Conservation (phyloP, 2,797 vertebrate species). For the Myioborus melanocephalus region DNA sequence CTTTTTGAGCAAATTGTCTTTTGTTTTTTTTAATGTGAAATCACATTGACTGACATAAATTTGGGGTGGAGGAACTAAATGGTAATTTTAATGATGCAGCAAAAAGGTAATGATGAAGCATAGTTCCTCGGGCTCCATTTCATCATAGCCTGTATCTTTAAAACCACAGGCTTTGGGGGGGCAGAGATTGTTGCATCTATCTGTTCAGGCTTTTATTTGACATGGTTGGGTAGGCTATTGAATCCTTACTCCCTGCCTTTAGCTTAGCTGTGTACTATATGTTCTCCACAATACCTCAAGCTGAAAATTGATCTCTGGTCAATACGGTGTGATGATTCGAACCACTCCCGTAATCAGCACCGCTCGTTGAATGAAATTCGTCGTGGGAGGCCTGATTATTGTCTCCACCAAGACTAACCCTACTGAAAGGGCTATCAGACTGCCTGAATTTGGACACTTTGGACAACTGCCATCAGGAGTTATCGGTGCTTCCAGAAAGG, state of each 20-base stretch:
- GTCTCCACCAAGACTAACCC: constrained; percentile 38
- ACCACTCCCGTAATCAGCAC: constrained; percentile 3
- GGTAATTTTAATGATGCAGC: not conserved
- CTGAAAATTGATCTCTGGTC: constrained; percentile 69
- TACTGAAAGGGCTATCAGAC: constrained; percentile 64
- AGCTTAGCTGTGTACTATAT: constrained; percentile 2
- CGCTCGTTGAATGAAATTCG: constrained; percentile 33
- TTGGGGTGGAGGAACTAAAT: not conserved
- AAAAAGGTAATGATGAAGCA: not conserved
- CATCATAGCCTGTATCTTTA: not conserved
- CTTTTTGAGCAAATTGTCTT: not conserved
- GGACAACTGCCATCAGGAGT: constrained; percentile 52
- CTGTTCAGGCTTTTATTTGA: constrained; percentile 29
- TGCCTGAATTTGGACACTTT: constrained; percentile 59
- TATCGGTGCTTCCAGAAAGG: constrained; percentile 57
- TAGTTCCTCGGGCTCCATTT: not conserved
- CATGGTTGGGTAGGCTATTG: constrained; percentile 52
- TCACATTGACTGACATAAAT: not conserved
- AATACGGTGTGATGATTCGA: constrained; percentile 40
- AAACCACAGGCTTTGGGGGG: not conserved
- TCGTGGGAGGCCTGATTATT: constrained; percentile 51
- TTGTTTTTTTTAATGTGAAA: not conserved
- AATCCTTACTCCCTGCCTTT: constrained; percentile 15
- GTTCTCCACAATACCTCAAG: constrained; percentile 48
- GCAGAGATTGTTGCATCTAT: not conserved